Evolutionary conservation across 2,113 vertebrate species (phyloP).

Genomic region (Crotophaga sulcirostris): DNA sequence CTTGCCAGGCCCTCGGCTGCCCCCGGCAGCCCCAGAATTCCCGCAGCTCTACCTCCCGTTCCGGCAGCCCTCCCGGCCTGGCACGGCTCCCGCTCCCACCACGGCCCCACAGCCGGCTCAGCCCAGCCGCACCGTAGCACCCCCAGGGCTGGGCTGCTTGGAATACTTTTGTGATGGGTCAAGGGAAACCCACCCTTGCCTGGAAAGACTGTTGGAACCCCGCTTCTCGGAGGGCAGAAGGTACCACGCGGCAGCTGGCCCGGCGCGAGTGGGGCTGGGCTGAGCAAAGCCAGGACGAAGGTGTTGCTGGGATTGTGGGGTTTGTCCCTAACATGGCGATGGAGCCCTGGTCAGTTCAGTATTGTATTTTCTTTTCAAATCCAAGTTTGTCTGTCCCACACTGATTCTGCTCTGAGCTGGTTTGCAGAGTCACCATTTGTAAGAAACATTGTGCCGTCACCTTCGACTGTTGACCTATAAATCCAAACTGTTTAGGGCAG

Average conservation of each 20-base stretch:
- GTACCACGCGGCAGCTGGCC: background rate
- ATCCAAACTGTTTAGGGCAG: background rate
- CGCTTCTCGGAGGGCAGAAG: background rate
- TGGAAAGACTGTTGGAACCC: background rate
- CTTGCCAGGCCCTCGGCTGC: background rate
- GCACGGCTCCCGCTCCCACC: background rate
- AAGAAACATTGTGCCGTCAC: slow-evolving; percentile 7
- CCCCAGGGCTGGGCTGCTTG: background rate
- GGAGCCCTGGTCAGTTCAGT: background rate
- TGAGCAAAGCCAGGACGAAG: background rate
- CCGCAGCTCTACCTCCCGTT: slow-evolving; percentile 42
- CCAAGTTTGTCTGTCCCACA: slow-evolving; percentile 1
- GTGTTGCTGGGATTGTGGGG: background rate
- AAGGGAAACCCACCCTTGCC: background rate
- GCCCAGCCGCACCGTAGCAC: background rate
- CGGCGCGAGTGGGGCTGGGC: background rate
- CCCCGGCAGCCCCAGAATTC: background rate
- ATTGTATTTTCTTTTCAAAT: background rate
- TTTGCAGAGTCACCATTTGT: slow-evolving; percentile 45
- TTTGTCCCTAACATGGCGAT: background rate
- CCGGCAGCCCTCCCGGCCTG: background rate
- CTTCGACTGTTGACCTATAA: slow-evolving; percentile 23
- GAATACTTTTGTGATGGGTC: background rate
- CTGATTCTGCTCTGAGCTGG: slow-evolving; percentile 24
- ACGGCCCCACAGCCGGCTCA: background rate